Evolutionary conservation across 2,113 vertebrate species (phyloP), one percentile per base, ranked within the genome.

Genomic region (Cyprinodon brontotheroides): DNA sequence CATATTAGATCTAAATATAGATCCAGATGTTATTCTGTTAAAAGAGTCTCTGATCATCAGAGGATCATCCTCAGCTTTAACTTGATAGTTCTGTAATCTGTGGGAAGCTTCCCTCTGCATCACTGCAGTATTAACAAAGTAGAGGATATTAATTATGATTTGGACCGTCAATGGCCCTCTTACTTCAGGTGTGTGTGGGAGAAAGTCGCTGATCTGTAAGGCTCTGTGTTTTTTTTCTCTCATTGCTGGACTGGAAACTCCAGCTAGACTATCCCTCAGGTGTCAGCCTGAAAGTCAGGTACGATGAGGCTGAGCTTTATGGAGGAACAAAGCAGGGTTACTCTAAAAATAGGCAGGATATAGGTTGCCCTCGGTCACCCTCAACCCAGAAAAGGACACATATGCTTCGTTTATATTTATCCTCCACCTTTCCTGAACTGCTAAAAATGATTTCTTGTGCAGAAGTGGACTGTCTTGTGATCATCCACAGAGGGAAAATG

Each of bases 1-100:
- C 12, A 48, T 43, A 64, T 66, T 75, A 60, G n/a, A 67, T 65
- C 53, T 66, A 62, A 13, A 11, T 68, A 78, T 80, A 66, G 61
- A 80, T 67, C 64, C 78, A 83, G 82, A 91, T 90, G 85, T 66
- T 66, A 17, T 36, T 68, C 69, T 74, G 64, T 86, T 84, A 78
- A 65, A 84, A 87, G 77, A 60, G 17, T 68, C 6, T 78, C 43
- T 22, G 71, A 37, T 87, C 74, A 85, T 80, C 74, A 60, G 48
- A 6, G 47, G 61, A 85, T 90, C 68, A 70, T 79, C 82, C 71
- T 68, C 67, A 74, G 85, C 64, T 89, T 88, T 86, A 78, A 69
- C 72, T 7, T 8, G 12, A 71, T 88, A 61, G 85, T 80, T 80
- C 89, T 80, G 65, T 66, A 72, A 71, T 87, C 74, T 87, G 70